Evolutionary conservation across 2,797 vertebrate genomes (phyloP).

Genomic region (Malacoraja senta): DNA sequence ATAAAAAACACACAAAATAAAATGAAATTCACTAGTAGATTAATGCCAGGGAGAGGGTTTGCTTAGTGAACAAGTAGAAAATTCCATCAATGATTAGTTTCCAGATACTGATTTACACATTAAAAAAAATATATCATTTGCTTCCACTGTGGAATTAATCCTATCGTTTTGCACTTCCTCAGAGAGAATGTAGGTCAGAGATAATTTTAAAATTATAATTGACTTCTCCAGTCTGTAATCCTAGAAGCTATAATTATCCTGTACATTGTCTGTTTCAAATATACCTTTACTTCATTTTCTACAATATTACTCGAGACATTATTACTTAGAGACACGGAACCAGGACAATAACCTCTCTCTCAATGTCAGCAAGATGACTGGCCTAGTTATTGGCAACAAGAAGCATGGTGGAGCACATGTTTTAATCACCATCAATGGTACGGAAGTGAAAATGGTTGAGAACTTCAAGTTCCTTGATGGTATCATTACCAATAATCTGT

Average conservation of each 20-base stretch:
- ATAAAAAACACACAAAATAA: not conserved
- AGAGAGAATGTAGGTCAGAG: not conserved
- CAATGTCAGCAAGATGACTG: too few relatives aligned
- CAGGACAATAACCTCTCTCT: too few relatives aligned
- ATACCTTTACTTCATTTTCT: not conserved
- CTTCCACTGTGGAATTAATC: not conserved
- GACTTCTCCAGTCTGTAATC: not conserved
- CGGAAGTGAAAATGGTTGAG: too few relatives aligned
- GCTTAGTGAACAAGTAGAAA: not conserved
- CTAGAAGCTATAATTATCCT: not conserved
- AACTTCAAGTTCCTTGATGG: too few relatives aligned
- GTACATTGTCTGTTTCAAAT: not conserved
- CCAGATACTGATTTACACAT: not conserved
- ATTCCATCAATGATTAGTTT: not conserved
- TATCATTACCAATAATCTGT: too few relatives aligned
- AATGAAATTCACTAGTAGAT: not conserved
- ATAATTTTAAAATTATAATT: not conserved
- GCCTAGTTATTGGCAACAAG: too few relatives aligned
- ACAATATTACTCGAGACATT: too few relatives aligned
- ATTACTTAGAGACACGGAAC: too few relatives aligned
- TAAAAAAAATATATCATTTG: not conserved
- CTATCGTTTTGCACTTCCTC: not conserved
- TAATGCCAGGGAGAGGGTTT: not conserved
- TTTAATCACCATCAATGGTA: too few relatives aligned
- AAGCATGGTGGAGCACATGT: too few relatives aligned